These are phyloP conservation scores for Ectemnius continuus DNA, from an alignment of 2,888 invertebrate genomes.

Conservation along the genomic window DNA sequence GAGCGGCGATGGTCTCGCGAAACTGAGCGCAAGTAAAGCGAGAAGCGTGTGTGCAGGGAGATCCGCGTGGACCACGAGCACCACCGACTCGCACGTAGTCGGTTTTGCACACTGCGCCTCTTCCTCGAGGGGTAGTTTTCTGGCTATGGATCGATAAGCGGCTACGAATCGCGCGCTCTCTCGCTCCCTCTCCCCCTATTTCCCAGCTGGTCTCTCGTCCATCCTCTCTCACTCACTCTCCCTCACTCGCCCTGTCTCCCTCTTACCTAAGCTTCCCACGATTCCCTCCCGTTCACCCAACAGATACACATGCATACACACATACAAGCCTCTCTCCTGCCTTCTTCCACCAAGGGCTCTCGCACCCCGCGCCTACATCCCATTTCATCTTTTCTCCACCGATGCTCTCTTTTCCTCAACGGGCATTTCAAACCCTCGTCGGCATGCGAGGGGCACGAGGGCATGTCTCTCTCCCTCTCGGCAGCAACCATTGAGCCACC, in stretches of 20 bases:
- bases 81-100: slow-evolving; percentile 61
- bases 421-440: not conserved
- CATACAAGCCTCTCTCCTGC: not conserved
- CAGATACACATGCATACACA: too few species aligned
- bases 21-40: slow-evolving; percentile 20
- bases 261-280: not conserved
- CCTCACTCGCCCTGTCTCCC: slow-evolving; percentile 11
- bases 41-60: slow-evolving; percentile 29
- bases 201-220: slow-evolving; percentile 3
- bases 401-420: not conserved
- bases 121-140: slow-evolving; percentile 70
- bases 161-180: slow-evolving; percentile 41
- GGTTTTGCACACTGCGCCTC: slow-evolving; percentile 69
- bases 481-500: too few species aligned
- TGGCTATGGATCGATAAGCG: slow-evolving; percentile 70
- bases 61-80: slow-evolving; percentile 64
- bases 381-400: slow-evolving; percentile 1
- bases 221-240: not conserved
- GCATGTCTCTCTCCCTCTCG: slow-evolving; percentile 1
- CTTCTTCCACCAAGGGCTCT: not conserved
- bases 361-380: slow-evolving; percentile 2
- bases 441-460: not conserved
- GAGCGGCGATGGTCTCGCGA: slow-evolving; percentile 8
- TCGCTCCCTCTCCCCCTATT: slow-evolving; percentile 28
- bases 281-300: not conserved